A percentile compares a stretch with the other conserved stretches of the same genome.
phyloP scores from a whole-genome alignment of 2,113 vertebrate genomes.

The Cyprinus carpio region DNA sequence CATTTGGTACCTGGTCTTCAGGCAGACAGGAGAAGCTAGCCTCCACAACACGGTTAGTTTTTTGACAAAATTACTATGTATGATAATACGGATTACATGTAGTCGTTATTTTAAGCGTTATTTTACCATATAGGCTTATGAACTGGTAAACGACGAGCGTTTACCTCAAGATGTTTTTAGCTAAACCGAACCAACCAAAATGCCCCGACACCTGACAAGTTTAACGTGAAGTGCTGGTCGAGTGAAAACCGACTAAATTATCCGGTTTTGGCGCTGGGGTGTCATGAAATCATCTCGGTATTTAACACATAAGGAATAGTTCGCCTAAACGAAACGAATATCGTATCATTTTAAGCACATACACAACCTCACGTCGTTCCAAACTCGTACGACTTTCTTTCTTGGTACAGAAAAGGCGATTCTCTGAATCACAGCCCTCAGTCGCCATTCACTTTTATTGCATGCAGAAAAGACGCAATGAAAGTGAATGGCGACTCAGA shows the following conservation, averaged over 20 bases:
- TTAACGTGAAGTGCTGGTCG: background rate
- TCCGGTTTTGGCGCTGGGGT: background rate
- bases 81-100: background rate
- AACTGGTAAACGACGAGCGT: background rate
- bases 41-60: background rate
- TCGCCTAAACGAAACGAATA: background rate
- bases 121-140: background rate
- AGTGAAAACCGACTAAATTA: background rate
- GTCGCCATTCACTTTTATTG: background rate
- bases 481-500: conserved; percentile 7
- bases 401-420: background rate
- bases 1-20: conserved; percentile 53
- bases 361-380: background rate
- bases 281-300: background rate
- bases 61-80: background rate
- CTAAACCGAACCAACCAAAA: background rate
- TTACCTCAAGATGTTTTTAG: background rate
- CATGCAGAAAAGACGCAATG: conserved; percentile 21
- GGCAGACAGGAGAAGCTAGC: background rate
- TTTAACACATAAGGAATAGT: background rate
- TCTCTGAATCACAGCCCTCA: background rate
- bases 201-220: background rate
- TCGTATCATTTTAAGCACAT: background rate
- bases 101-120: too few relatives aligned
- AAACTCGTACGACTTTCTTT: background rate